Evolutionary conservation across 2,113 vertebrate genomes (phyloP).

Genomic region (Conger conger): DNA sequence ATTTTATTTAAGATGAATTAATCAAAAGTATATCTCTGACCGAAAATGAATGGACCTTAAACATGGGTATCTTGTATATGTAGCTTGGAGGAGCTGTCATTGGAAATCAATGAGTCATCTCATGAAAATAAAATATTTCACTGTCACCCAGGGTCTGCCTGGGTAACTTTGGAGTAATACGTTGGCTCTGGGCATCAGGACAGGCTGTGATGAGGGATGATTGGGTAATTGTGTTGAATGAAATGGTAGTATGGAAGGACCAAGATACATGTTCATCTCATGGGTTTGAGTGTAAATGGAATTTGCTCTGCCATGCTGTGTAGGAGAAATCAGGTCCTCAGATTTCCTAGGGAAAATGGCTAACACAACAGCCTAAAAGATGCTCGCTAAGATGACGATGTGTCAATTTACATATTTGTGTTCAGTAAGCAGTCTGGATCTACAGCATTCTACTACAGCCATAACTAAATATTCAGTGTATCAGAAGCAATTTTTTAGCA

Average conservation of each 20-base stretch:
- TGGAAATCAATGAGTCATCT: constrained; percentile 6
- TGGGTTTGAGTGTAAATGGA: constrained; percentile 24
- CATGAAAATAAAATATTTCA: constrained; percentile 16
- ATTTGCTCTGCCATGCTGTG: constrained; percentile 12
- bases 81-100: not conserved
- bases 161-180: not conserved
- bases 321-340: constrained; percentile 28
- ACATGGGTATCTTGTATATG: not conserved
- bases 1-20: not conserved
- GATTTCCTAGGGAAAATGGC: too few relatives aligned
- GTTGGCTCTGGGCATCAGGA: not conserved
- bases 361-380: too few relatives aligned
- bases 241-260: not conserved
- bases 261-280: not conserved
- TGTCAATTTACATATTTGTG: too few relatives aligned
- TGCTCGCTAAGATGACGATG: too few relatives aligned
- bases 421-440: not conserved
- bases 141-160: not conserved
- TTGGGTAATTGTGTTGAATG: not conserved
- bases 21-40: not conserved
- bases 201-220: constrained; percentile 26
- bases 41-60: not conserved
- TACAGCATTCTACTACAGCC: not conserved
- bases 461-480: not conserved
- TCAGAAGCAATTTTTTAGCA: too few relatives aligned